phyloP scores from a whole-genome alignment of 1,140 invertebrate species.

The Chrysopa pallens region DNA sequence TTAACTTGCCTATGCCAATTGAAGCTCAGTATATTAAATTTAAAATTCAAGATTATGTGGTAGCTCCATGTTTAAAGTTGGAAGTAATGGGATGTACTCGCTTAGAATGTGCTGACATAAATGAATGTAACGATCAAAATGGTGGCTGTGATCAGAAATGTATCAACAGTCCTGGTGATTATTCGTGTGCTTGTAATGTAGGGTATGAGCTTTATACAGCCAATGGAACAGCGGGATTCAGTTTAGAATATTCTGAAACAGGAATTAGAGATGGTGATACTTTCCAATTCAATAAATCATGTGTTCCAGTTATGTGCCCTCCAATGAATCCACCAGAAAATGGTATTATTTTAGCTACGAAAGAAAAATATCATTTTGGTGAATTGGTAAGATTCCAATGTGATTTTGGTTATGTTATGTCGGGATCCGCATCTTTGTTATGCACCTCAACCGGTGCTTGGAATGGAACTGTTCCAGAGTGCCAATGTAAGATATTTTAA shows the following conservation, averaged over 20 bases:
- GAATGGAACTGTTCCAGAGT: slow-evolving; percentile 86
- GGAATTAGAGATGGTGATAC: slow-evolving; percentile 75
- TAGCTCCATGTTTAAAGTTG: slow-evolving; percentile 74
- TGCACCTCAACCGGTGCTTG: slow-evolving; percentile 82
- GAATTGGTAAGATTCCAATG: slow-evolving; percentile 86
- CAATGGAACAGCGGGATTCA: slow-evolving; percentile 85
- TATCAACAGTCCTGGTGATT: slow-evolving; percentile 73
- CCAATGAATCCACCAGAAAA: slow-evolving; percentile 65
- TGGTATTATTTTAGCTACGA: slow-evolving; percentile 70
- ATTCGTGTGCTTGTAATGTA: slow-evolving; percentile 74
- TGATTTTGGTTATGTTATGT: slow-evolving; percentile 85
- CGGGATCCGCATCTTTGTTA: slow-evolving; percentile 61
- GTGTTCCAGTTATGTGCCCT: slow-evolving; percentile 84
- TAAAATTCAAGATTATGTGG: slow-evolving; percentile 74
- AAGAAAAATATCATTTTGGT: slow-evolving; percentile 70
- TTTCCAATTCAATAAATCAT: slow-evolving; percentile 87
- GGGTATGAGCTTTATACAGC: slow-evolving; percentile 79
- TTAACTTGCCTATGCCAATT: slow-evolving; percentile 79
- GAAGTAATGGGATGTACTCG: slow-evolving; percentile 88
- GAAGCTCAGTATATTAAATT: slow-evolving; percentile 81
- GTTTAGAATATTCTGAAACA: slow-evolving; percentile 63
- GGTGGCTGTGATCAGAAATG: slow-evolving; percentile 91
- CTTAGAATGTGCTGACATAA: slow-evolving; percentile 79
- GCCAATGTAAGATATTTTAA: slow-evolving; percentile 51
- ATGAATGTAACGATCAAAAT: slow-evolving; percentile 78